Evolutionary conservation across 2,797 vertebrate species (phyloP), one percentile per base, ranked within the genome.

Genomic region (Ctenochaetus hawaiiensis): DNA sequence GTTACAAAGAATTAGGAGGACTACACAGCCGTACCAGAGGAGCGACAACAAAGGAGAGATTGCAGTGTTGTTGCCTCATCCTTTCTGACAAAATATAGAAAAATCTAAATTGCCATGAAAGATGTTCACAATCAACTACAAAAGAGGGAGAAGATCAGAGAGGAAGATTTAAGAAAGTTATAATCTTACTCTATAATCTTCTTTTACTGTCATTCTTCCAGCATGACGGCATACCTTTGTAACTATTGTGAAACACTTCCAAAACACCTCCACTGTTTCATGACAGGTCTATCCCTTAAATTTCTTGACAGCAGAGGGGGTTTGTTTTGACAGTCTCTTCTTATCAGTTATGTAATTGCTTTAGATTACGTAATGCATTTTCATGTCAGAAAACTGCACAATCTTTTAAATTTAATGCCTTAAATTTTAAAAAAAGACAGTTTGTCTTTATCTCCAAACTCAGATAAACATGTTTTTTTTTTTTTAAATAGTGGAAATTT

Each of bases 41-140:
- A 79, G 60, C 20, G 52, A 64, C 49, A 76, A 66, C 52, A 57
- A 59, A 59, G 59, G 53, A 75, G 58, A 69, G 47, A 69, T 90
- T 90, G 82, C 87, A 67, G 52, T 9, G 34, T 54, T 61, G 51
- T 87, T 91, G 75, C 86, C 79, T 89, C 85, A 91, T 80, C 70
- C 58, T 61, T 60, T 39, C 83, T 63, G 45, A 78, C 66, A 84
- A 81, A 85, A 83, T 59, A 80, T 63, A 69, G 41, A 76, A 62
- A 80, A 41, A 65, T 16, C 65, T 58, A 71, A 82, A 79, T 67
- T 75, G 72, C 65, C 49, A 82, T 86, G 78, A 86, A 80, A 57
- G 66, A 22, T 65, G 49, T 77, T 76, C 54, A 81, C 82, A 87
- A 71, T 71, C 62, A 44, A 69, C 75, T 66, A 83, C 78, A 89